Percentiles rank a stretch among this genome's conserved stretches.
Evolutionary conservation across 30 jellyfish, hydroid and myxozoan species (phyloP).

Genomic region (Calvadosia cruxmelitensis): DNA sequence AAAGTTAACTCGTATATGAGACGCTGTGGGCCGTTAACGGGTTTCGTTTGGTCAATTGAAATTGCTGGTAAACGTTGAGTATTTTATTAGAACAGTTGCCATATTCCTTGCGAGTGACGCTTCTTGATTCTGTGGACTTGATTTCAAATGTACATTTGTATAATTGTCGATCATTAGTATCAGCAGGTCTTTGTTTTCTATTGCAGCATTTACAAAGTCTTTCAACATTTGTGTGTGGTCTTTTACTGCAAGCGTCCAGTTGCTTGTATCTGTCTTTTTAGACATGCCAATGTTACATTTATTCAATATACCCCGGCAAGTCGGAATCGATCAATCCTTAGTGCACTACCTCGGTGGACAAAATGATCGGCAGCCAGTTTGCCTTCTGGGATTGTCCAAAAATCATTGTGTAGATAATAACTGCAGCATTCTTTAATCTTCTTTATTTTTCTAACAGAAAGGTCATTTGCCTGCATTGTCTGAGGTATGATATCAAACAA

Average conservation of each 20-base stretch:
- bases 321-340: conserved; percentile 23
- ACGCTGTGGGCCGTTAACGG: neutral
- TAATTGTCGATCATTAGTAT: conserved; percentile 14
- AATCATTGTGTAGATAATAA: conserved; percentile 12
- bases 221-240: neutral
- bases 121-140: too few relatives aligned
- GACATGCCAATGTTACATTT: conserved; percentile 7
- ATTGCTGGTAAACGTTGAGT: conserved; percentile 7
- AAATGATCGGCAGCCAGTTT: conserved; percentile 23
- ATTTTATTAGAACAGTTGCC: conserved; percentile 18
- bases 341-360: conserved; percentile 21
- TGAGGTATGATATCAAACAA: neutral
- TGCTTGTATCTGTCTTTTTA: conserved; percentile 7
- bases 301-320: conserved; percentile 13
- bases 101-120: conserved; percentile 17
- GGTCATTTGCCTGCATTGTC: conserved; percentile 11
- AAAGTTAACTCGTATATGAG: neutral
- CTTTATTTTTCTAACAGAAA: neutral
- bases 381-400: conserved; percentile 25
- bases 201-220: conserved; percentile 6
- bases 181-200: conserved; percentile 6
- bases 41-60: too few relatives aligned
- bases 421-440: conserved; percentile 13
- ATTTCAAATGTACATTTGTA: too few relatives aligned
- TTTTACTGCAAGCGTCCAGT: neutral